Percentiles rank a stretch among this genome's conserved stretches.
Conservation (phyloP, 2,888 invertebrate genomes). For the Napeogenes sylphis region DNA sequence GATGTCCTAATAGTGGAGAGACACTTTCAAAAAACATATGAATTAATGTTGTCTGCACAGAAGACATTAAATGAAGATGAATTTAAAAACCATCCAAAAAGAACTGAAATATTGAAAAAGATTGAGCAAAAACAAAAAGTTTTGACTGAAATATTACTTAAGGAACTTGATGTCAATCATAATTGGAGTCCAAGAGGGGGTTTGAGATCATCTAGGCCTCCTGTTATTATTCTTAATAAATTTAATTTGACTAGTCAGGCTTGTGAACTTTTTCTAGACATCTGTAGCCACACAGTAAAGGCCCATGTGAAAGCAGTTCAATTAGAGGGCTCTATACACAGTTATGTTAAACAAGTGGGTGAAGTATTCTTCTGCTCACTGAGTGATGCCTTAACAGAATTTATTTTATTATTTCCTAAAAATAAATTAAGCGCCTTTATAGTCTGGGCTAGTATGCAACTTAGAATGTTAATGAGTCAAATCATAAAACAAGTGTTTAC, state of each 20-base stretch:
- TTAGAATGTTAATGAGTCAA: conserved; percentile 87
- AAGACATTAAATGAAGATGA: conserved; percentile 61
- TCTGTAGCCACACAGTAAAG: conserved; percentile 89
- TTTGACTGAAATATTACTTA: conserved; percentile 91
- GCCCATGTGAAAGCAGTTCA: conserved; percentile 89
- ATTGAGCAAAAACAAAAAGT: conserved; percentile 84
- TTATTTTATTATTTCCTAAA: conserved; percentile 86
- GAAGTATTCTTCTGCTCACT: conserved; percentile 91
- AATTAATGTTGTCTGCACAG: conserved; percentile 81
- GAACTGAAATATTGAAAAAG: conserved; percentile 67
- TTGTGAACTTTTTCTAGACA: conserved; percentile 87
- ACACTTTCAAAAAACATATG: conserved; percentile 95
- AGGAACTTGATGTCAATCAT: conserved; percentile 92
- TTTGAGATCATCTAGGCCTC: conserved; percentile 88
- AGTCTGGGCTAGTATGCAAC: conserved; percentile 93
- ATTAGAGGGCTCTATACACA: conserved; percentile 86
- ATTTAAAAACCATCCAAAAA: conserved; percentile 61
- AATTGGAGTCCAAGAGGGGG: conserved; percentile 95
- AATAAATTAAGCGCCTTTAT: conserved; percentile 82
- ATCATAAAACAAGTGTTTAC: conserved; percentile 92
- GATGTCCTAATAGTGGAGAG: conserved; percentile 97
- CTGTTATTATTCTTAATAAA: conserved; percentile 89
- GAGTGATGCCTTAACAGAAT: conserved; percentile 81
- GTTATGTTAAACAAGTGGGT: conserved; percentile 88
- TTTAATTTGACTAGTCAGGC: conserved; percentile 83